phyloP scores from a whole-genome alignment of 2,888 invertebrate species.

The Sarcophaga caerulescens region DNA sequence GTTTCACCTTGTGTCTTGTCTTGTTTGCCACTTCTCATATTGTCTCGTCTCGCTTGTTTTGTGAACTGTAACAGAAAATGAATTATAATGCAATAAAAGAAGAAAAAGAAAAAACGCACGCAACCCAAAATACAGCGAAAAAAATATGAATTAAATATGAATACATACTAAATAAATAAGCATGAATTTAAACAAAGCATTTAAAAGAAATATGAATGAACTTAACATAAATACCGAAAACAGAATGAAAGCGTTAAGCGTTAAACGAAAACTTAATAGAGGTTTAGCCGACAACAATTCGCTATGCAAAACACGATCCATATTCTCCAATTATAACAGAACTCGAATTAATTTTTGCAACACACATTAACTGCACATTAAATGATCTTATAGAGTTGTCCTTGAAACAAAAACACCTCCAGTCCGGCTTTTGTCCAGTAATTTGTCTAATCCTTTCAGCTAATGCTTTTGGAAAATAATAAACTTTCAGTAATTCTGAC shows the following conservation, averaged over 20 bases:
- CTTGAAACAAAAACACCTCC: too few relatives aligned
- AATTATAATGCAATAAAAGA: conserved; percentile 33
- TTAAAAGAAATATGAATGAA: conserved; percentile 31
- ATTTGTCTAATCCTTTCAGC: too few relatives aligned
- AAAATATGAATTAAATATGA: not conserved
- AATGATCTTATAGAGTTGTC: too few relatives aligned
- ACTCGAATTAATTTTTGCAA: too few relatives aligned
- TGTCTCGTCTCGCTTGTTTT: conserved; percentile 24
- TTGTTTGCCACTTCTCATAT: not conserved
- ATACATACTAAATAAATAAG: too few relatives aligned
- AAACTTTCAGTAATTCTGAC: too few relatives aligned
- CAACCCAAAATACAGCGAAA: conserved; percentile 8
- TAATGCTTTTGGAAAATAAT: too few relatives aligned
- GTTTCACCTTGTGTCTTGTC: conserved; percentile 43
- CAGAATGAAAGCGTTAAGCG: conserved; percentile 12
- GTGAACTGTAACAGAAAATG: conserved; percentile 53
- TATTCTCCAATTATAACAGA: not conserved
- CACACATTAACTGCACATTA: too few relatives aligned
- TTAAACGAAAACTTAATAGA: not conserved
- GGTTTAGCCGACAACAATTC: too few relatives aligned
- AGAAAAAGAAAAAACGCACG: conserved; percentile 22
- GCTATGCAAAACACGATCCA: not conserved
- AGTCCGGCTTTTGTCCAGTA: too few relatives aligned
- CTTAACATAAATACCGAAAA: conserved; percentile 5
- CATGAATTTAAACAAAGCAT: conserved; percentile 28